These are phyloP conservation scores for Sminthurinus aureus DNA, from an alignment of 2,888 invertebrate species.

Conservation along the genomic window DNA sequence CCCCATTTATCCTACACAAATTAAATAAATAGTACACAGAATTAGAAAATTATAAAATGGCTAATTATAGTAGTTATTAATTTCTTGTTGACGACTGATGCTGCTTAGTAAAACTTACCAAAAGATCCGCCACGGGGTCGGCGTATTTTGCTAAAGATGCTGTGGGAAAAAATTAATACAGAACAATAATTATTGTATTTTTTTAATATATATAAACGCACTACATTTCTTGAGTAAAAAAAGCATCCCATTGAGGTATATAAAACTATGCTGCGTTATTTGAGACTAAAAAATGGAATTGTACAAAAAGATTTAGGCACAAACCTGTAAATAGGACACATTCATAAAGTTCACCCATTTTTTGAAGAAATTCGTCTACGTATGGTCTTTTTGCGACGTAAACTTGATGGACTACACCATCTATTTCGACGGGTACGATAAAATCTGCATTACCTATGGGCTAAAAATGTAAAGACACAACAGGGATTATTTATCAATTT, in stretches of 20 bases:
- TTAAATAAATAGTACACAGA: too few relatives aligned
- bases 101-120: too few relatives aligned
- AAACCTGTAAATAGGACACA: constrained; percentile 99
- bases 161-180: constrained; percentile 27
- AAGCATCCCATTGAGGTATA: background rate
- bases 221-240: too few relatives aligned
- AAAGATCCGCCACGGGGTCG: constrained; percentile 98
- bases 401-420: constrained; percentile 96
- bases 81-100: too few relatives aligned
- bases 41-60: too few relatives aligned
- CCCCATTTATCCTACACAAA: constrained; percentile 98
- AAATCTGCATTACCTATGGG: constrained; percentile 99
- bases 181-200: constrained; percentile 16
- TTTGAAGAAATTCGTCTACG: constrained; percentile 97
- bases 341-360: constrained; percentile 98
- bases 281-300: background rate
- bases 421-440: constrained; percentile 99
- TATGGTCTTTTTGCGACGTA: constrained; percentile 99
- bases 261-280: background rate
- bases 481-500: too few relatives aligned
- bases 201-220: background rate
- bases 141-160: constrained; percentile 76
- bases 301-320: constrained; percentile 72
- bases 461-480: constrained; percentile 68
- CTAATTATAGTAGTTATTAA: too few relatives aligned